A percentile compares a stretch with the other conserved stretches of the same genome.
Conservation (phyloP, 2,113 vertebrate species). For the Riparia riparia region DNA sequence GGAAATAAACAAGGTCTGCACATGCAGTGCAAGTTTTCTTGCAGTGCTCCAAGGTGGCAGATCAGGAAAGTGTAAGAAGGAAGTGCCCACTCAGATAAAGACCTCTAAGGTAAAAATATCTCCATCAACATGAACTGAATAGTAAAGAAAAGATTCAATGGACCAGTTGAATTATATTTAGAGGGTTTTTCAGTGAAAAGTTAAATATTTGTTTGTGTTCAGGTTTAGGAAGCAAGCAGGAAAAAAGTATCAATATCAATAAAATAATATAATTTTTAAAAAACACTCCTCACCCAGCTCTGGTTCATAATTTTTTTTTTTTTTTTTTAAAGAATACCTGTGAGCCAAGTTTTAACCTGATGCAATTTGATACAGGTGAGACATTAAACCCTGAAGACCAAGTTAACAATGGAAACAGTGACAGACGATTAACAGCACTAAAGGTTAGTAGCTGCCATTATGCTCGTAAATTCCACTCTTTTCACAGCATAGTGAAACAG, state of each 20-base stretch:
- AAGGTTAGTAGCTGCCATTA: not conserved
- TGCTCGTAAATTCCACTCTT: not conserved
- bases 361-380: slow-evolving; percentile 20
- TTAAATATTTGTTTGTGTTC: not conserved
- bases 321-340: not conserved
- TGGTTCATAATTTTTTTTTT: not conserved
- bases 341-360: not conserved
- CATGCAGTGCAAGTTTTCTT: not conserved
- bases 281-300: not conserved
- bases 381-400: slow-evolving; percentile 17
- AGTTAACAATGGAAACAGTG: slow-evolving; percentile 12
- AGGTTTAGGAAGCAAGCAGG: not conserved
- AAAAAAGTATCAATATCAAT: not conserved
- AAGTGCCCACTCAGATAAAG: not conserved
- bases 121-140: not conserved
- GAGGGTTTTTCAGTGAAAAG: not conserved
- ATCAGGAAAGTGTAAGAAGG: not conserved
- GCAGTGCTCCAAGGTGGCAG: not conserved
- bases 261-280: not conserved
- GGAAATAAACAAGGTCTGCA: not conserved
- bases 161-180: not conserved
- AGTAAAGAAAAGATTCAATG: not conserved
- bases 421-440: not conserved
- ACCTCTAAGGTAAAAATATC: not conserved
- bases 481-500: not conserved